Conservation (phyloP, 2,888 invertebrate genomes). For the Ommatoiulus sabulosus region DNA sequence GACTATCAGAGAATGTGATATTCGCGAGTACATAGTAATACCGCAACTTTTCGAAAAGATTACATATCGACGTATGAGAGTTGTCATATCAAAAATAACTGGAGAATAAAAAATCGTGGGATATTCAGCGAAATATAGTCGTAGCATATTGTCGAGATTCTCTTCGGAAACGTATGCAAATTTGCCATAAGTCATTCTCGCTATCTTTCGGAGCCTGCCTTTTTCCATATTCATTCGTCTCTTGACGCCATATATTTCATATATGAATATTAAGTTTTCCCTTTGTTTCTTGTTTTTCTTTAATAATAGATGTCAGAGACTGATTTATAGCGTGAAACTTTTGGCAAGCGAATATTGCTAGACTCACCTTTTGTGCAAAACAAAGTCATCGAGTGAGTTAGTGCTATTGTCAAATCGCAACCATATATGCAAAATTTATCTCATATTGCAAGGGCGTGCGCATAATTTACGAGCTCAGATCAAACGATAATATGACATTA, state of each 20-base stretch:
- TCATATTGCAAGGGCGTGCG: not conserved
- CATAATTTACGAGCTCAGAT: not conserved
- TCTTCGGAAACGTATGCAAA: not conserved
- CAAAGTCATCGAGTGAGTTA: slow-evolving; percentile 1
- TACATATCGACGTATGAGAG: not conserved
- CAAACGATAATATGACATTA: not conserved
- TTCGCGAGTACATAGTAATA: too few relatives aligned
- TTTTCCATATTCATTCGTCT: slow-evolving; percentile 15
- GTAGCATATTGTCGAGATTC: not conserved
- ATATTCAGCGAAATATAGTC: not conserved
- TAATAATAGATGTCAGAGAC: slow-evolving; percentile 41
- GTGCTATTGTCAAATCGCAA: not conserved
- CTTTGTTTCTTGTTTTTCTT: slow-evolving; percentile 26
- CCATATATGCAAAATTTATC: not conserved
- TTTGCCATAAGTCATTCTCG: slow-evolving; percentile 1
- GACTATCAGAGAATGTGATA: too few relatives aligned
- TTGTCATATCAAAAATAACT: not conserved
- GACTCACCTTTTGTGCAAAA: slow-evolving; percentile 7
- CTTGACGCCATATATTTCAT: slow-evolving; percentile 30
- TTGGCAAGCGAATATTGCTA: not conserved
- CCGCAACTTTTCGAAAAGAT: not conserved
- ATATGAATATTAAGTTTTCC: slow-evolving; percentile 25
- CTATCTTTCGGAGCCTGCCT: slow-evolving; percentile 5
- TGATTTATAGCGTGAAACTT: slow-evolving; percentile 15
- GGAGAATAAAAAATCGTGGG: not conserved